Evolutionary conservation across 2,888 invertebrate species (phyloP), one percentile per base, ranked within the genome.

Genomic region (Stramonita haemastoma): DNA sequence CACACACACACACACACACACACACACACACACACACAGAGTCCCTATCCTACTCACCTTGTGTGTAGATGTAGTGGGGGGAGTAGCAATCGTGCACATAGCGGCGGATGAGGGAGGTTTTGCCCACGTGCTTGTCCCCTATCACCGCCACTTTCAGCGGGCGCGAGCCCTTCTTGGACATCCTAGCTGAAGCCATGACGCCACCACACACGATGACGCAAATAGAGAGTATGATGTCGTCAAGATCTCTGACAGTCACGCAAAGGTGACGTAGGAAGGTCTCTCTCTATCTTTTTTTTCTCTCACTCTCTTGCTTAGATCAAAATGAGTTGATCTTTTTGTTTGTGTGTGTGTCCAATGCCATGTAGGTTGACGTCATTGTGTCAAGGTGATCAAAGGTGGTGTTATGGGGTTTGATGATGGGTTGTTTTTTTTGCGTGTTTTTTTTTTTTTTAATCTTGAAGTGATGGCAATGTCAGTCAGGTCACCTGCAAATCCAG

Each of bases 111-210:
- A 90, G 84, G 2, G 90, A 89, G 4, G 87, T 87, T 87, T 90
- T 90, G 26, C 90, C 90, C 70, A 90, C 90, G 2, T 89, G 89
- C 46, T 90, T 90, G 73, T 89, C 90, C 57, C 90, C 90, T 4
- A 90, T 79, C 32, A 89, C 70, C 1, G 90, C 90, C 66, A 90
- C 29, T 34, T 89, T 90, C 46, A 90, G 73, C 66, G 46, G 6
- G 11, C 83, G 36, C 13, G 26, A 22, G 19, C 84, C n/a, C 29
- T 15, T 66, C 66, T 29, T 26, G 26, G n/a, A 26, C 46, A 34
- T 34, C 70, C 36, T 22, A 19, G 22, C 46, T n/a, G 15, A 22
- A 34, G 84, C 19, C 17, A 36, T 81, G 17, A n/a, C 17, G 60
- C 0, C 0, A 56, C 79, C 79, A 79, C 32, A 34, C 17, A 34